Evolutionary conservation across 2,797 vertebrate genomes (phyloP), one percentile per base, ranked within the genome.

Genomic region (Aphelocoma californica): DNA sequence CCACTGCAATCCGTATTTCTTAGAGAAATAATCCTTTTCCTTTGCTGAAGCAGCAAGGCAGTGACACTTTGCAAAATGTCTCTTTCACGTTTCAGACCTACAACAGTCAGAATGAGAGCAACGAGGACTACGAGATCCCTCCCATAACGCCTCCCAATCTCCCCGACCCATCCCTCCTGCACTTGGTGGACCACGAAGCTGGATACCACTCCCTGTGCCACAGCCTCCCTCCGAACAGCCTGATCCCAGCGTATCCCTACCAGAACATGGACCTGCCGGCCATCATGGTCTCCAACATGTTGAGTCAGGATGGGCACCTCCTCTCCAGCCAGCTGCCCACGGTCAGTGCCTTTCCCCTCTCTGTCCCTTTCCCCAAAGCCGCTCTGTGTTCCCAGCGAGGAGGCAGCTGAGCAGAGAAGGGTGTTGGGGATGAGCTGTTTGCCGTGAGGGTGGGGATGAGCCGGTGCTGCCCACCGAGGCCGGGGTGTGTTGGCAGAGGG

Each of bases 261-360:
- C 98, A 99, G 75, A 98, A 98, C 92, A 98, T 98, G 98, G 99
- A 99, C 98, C 98, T 99, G 97, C 99, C 99, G 0, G 99, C 99
- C 92, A 99, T 99, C 97, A 99, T 99, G 99, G 99, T 99, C 97
- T 99, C 99, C 95, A 99, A 99, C 98, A 99, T 99, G 99, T 94
- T 99, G 97, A 98, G 99, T 42, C 99, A 99, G 98, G 99, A 99
- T 28, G 97, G 99, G 81, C 99, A 99, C 96, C 98, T 99, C 67
- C 98, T 99, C 54, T 99, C 99, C 86, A 98, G 99, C 97, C 99
- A 99, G 96, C 98, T 99, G 97, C 99, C 99, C 97, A 99, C 99
- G 95, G 99, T 99, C 97, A 99, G 99, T 99, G 91, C 42, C 36
- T 78, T 6, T 16, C 21, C 11, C 3, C 10, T 62, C 17, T 56